Evolutionary conservation across 2,113 vertebrate genomes (phyloP).

Genomic region (Microtus ochrogaster): DNA sequence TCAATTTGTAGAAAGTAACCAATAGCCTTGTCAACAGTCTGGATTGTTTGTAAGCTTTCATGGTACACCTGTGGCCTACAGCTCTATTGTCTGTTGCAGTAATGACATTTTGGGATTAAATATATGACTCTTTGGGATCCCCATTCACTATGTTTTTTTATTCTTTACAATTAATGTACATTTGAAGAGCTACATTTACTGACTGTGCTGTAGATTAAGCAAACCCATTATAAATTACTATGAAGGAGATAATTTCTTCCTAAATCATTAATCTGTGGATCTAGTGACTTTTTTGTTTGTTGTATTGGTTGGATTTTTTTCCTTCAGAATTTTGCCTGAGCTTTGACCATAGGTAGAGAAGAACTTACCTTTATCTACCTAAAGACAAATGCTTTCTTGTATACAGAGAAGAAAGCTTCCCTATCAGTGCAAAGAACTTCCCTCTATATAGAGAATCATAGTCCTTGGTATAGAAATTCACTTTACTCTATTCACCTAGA

Average conservation of each 20-base stretch:
- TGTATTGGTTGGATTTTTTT: neutral
- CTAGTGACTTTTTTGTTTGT: neutral
- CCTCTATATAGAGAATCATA: neutral
- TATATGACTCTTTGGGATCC: neutral
- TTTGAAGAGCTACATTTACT: constrained; percentile 4
- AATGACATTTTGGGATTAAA: neutral
- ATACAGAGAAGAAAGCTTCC: neutral
- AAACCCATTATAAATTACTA: neutral
- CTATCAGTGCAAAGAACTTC: neutral
- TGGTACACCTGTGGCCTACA: neutral
- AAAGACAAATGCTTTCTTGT: neutral
- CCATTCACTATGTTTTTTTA: neutral
- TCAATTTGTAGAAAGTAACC: too few species aligned
- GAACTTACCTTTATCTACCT: neutral
- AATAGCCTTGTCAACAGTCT: neutral
- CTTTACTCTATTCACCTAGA: neutral
- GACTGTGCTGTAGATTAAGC: neutral
- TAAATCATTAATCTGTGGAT: neutral
- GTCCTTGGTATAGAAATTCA: neutral
- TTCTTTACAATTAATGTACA: neutral
- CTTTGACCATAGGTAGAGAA: neutral
- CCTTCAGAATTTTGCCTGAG: neutral
- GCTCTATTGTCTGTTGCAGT: neutral
- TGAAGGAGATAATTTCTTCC: neutral
- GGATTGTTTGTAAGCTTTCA: neutral